phyloP scores from a whole-genome alignment of 2,888 invertebrate genomes.

The Drosophila bunnanda region DNA sequence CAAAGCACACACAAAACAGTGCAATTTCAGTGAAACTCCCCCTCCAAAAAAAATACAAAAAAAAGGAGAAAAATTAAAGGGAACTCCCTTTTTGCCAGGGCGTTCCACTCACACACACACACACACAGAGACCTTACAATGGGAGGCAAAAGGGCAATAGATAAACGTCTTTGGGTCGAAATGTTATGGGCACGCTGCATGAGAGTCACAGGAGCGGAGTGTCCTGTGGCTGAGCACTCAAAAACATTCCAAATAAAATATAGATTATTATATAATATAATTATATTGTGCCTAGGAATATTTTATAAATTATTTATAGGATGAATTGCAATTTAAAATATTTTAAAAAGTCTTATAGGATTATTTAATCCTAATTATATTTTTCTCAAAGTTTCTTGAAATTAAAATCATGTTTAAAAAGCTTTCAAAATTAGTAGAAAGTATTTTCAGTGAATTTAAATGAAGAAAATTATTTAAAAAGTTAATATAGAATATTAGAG shows the following conservation, averaged over 20 bases:
- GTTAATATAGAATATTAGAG: not conserved
- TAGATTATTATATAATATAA: not conserved
- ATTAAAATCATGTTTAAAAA: not conserved
- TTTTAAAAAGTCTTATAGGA: not conserved
- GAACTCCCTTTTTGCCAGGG: conserved; percentile 40
- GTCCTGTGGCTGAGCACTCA: accelerated
- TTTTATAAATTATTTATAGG: too few relatives aligned
- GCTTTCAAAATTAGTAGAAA: not conserved
- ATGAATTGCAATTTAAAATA: too few relatives aligned
- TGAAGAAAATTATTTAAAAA: not conserved
- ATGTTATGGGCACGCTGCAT: conserved; percentile 58
- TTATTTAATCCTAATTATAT: too few relatives aligned
- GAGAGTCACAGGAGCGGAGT: conserved; percentile 59
- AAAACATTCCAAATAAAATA: not conserved
- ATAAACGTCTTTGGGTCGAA: conserved; percentile 66
- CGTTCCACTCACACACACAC: conserved; percentile 21
- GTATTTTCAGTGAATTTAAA: not conserved
- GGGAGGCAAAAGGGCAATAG: conserved; percentile 57
- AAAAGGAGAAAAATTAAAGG: not conserved
- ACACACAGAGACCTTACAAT: conserved; percentile 16
- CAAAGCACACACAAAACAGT: conserved; percentile 65
- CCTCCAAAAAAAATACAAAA: not conserved
- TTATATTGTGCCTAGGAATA: accelerated
- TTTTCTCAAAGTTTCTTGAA: not conserved
- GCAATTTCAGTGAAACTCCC: conserved; percentile 50